These are phyloP conservation scores for Frieseomelitta varia DNA, from an alignment of 1,140 invertebrate species.

Conservation along the genomic window DNA sequence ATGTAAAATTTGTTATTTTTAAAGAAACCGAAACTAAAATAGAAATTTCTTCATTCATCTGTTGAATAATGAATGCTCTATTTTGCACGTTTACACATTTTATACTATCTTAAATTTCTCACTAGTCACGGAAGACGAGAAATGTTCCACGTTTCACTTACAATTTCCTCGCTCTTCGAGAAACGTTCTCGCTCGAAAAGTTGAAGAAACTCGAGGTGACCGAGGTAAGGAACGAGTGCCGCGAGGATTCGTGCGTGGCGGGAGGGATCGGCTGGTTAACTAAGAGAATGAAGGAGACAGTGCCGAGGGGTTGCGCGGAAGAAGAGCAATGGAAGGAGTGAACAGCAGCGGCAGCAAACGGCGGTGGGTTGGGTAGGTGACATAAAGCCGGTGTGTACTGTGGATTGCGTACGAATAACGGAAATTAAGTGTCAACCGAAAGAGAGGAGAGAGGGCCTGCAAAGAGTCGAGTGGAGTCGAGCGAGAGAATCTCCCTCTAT, in stretches of 20 bases:
- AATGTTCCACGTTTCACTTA: not conserved
- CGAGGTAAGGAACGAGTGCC: constrained; percentile 44
- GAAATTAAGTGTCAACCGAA: constrained; percentile 83
- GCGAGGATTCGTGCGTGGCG: constrained; percentile 47
- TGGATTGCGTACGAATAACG: constrained; percentile 81
- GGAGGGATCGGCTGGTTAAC: constrained; percentile 61
- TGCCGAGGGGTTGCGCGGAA: constrained; percentile 56
- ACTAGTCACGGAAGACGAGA: no score
- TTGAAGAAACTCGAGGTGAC: not conserved
- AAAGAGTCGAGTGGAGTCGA: constrained; percentile 60
- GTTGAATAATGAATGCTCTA: no score
- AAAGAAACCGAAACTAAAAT: no score
- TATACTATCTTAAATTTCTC: no score
- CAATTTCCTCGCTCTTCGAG: not conserved
- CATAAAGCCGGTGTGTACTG: constrained; percentile 73
- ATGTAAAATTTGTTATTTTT: no score
- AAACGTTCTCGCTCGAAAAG: not conserved
- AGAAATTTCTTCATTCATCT: no score
- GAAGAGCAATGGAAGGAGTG: constrained; percentile 50
- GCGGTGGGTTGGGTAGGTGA: constrained; percentile 61
- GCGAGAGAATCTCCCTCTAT: constrained; percentile 59
- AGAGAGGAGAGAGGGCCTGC: constrained; percentile 73
- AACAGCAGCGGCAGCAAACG: constrained; percentile 25
- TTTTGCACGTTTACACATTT: no score
- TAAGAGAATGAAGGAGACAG: constrained; percentile 70